Conservation (phyloP, 2,888 invertebrate species). For the Epistrophe eligans region DNA sequence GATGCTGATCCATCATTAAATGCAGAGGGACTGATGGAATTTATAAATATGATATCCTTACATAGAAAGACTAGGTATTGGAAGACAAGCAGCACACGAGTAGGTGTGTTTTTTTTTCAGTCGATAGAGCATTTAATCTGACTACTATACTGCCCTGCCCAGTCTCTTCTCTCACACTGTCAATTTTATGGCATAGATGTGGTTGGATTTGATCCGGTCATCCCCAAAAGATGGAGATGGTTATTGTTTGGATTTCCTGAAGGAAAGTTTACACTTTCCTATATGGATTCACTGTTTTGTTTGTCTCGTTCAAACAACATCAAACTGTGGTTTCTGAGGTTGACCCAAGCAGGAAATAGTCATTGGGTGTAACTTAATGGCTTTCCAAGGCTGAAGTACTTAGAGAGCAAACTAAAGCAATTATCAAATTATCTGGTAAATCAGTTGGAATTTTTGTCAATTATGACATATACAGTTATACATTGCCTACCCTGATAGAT, state of each 20-base stretch:
- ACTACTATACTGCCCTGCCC: constrained; percentile 34
- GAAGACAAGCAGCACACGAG: constrained; percentile 4
- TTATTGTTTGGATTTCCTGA: constrained; percentile 72
- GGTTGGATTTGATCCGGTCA: background rate
- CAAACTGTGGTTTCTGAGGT: constrained; percentile 54
- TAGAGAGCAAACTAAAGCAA: constrained; percentile 41
- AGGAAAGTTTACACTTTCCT: constrained; percentile 73
- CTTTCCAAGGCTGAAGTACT: constrained; percentile 60
- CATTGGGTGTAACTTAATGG: constrained; percentile 67
- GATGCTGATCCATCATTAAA: constrained; percentile 77
- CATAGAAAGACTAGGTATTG: background rate
- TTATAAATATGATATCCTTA: constrained; percentile 71
- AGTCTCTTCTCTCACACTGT: background rate
- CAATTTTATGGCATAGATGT: background rate
- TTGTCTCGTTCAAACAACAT: constrained; percentile 64
- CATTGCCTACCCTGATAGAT: too few relatives aligned
- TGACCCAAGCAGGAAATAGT: constrained; percentile 62
- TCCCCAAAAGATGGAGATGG: constrained; percentile 46
- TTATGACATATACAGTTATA: too few relatives aligned
- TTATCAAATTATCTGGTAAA: constrained; percentile 45
- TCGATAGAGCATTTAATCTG: constrained; percentile 60
- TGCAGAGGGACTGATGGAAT: constrained; percentile 62
- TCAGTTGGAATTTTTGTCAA: constrained; percentile 10
- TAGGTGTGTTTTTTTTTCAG: background rate
- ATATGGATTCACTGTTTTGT: constrained; percentile 58